phyloP scores from a whole-genome alignment of 2,888 invertebrate species.

The Drosophila tripunctata region DNA sequence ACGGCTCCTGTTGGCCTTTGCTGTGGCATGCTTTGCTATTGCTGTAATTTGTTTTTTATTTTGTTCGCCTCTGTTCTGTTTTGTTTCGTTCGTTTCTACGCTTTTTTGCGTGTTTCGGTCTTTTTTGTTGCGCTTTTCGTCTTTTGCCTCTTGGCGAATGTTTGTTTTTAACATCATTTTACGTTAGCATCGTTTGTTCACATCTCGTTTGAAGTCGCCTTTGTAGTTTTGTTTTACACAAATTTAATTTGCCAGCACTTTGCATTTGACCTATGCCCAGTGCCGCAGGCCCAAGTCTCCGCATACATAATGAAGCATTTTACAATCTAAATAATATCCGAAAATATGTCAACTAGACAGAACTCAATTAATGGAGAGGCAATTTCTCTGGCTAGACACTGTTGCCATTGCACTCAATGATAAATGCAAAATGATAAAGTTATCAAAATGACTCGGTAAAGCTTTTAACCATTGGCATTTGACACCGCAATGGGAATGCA shows the following conservation, averaged over 20 bases:
- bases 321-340: not conserved
- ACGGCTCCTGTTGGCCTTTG: slow-evolving; percentile 64
- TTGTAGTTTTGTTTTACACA: slow-evolving; percentile 52
- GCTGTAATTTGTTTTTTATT: slow-evolving; percentile 69
- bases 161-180: slow-evolving; percentile 66
- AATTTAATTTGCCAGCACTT: slow-evolving; percentile 57
- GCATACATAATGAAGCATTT: slow-evolving; percentile 18
- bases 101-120: slow-evolving; percentile 1
- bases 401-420: slow-evolving; percentile 8
- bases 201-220: slow-evolving; percentile 63
- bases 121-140: slow-evolving; percentile 37
- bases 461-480: slow-evolving; percentile 22
- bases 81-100: not conserved
- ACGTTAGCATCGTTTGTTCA: slow-evolving; percentile 45
- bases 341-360: slow-evolving; percentile 15
- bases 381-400: slow-evolving; percentile 16
- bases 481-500: slow-evolving; percentile 27
- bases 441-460: not conserved
- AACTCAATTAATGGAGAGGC: slow-evolving; percentile 18
- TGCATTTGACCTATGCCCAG: slow-evolving; percentile 38
- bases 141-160: slow-evolving; percentile 62
- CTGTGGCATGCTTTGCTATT: slow-evolving; percentile 40
- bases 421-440: slow-evolving; percentile 39
- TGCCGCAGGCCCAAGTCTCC: slow-evolving; percentile 12
- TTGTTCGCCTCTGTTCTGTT: slow-evolving; percentile 26